Evolutionary conservation across 2,888 invertebrate species (phyloP).

Genomic region (Lysandra bellargus): DNA sequence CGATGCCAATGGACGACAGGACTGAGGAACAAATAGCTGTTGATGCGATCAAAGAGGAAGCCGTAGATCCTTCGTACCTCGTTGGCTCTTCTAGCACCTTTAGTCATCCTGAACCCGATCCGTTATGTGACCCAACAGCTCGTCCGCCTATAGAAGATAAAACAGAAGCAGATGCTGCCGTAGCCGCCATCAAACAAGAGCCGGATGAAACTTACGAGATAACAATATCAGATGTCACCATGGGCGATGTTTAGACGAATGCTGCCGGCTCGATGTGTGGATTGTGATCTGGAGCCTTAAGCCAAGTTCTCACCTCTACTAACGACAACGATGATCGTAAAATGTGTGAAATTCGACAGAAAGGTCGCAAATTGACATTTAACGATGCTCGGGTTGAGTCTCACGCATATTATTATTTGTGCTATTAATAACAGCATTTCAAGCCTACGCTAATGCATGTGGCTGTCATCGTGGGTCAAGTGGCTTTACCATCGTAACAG

Average conservation of each 20-base stretch:
- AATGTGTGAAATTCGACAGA: not conserved
- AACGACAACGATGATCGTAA: not conserved
- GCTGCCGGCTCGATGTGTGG: not conserved
- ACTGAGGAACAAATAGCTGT: not conserved
- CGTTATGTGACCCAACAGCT: not conserved
- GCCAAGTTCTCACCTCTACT: not conserved
- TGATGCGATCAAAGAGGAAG: not conserved
- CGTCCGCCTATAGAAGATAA: not conserved
- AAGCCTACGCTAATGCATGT: not conserved
- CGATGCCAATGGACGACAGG: not conserved
- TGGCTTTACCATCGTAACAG: not conserved
- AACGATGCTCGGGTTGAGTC: too few relatives aligned
- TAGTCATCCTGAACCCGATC: not conserved
- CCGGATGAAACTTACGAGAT: not conserved
- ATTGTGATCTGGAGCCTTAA: not conserved
- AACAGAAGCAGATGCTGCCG: not conserved
- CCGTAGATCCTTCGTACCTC: not conserved
- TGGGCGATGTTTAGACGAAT: not conserved
- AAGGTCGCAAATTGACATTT: too few relatives aligned
- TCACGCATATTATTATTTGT: too few relatives aligned
- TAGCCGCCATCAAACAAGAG: not conserved
- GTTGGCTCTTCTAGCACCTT: not conserved
- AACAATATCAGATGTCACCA: not conserved
- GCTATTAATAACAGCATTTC: too few relatives aligned
- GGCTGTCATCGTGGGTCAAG: not conserved